Evolutionary conservation across 1,140 invertebrate species (phyloP), one percentile per base, ranked within the genome.

Genomic region (Brachystomella parvula): DNA sequence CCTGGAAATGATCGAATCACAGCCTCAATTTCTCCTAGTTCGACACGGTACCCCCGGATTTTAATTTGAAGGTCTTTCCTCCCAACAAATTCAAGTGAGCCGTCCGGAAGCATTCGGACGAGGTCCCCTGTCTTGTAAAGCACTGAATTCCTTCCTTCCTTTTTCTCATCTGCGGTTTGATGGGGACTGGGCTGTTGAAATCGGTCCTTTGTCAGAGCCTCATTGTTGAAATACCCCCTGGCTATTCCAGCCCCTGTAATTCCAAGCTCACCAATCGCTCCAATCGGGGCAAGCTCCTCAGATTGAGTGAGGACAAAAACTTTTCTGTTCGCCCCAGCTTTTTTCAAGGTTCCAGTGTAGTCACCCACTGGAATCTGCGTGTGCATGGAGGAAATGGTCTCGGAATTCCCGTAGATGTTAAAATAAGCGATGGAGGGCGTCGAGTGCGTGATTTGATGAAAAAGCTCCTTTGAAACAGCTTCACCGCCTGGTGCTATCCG

Each of bases 1-100:
- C 30, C 33, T 59, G 30, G 31, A n/a, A 39, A 35, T 3, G 30
- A 35, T 12, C 30, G 2, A 33, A 61, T 32, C n/a, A 61, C 59
- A 35, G 33, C 39, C 24, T 61, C 59, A 35, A 61, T 39, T 61
- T 61, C 59, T 61, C 26, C 59, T 39, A 61, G 24, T 33, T 61
- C 59, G 3, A 61, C 30, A 19, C 59, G 12, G 30, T 61, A 39
- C 19, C 59, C 59, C 6, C 59, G 30, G 19, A 61, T 33, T 26
- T 61, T 61, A 2, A 61, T 24, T 61, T 61, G 59, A 39, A 35
- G 30, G 26, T 61, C 59, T 3, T 12, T 21, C 26, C 59, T 6
- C 39, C 59, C 59, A 21, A 61, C 6, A 33, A 21, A 35, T 61
- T 61, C 59, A 61, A 61, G 2, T 12, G 6, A 6, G 33, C 33